phyloP scores from a whole-genome alignment of 2,888 invertebrate genomes.

The Anaspis maculata region DNA sequence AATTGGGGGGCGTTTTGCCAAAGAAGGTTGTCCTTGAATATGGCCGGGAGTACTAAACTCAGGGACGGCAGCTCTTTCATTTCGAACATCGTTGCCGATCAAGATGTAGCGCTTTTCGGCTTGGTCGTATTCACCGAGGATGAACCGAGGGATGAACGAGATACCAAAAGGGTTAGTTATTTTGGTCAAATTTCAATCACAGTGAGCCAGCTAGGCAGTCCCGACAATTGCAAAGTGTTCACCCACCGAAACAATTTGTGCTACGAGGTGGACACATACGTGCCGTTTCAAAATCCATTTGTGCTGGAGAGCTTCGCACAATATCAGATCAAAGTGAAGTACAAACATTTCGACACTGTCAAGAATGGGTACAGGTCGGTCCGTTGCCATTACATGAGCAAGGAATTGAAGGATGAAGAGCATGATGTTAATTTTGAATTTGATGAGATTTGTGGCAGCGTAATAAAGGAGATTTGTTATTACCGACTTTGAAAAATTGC shows the following conservation, averaged over 20 bases:
- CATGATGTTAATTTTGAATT: constrained; percentile 23
- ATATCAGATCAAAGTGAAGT: constrained; percentile 29
- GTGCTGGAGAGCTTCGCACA: constrained; percentile 23
- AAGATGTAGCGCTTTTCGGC: no score
- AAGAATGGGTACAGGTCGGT: constrained; percentile 15
- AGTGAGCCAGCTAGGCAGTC: no score
- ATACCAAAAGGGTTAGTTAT: no score
- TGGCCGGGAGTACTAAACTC: no score
- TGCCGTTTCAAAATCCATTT: constrained; percentile 22
- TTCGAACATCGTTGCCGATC: no score
- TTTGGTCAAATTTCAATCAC: no score
- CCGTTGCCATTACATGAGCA: constrained; percentile 28
- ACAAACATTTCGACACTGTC: constrained; percentile 19
- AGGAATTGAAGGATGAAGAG: constrained; percentile 19
- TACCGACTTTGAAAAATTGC: constrained; percentile 23
- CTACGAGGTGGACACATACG: constrained; percentile 22
- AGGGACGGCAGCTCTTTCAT: no score
- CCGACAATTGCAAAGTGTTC: no score
- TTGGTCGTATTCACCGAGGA: no score
- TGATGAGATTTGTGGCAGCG: constrained; percentile 29
- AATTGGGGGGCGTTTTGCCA: no score
- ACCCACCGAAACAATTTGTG: constrained; percentile 16
- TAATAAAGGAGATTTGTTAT: constrained; percentile 32
- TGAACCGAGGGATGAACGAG: no score
- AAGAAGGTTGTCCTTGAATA: no score